Base-by-base conservation (phyloP, 2,888 invertebrate genomes). In the Aleiodes alternator region DNA sequence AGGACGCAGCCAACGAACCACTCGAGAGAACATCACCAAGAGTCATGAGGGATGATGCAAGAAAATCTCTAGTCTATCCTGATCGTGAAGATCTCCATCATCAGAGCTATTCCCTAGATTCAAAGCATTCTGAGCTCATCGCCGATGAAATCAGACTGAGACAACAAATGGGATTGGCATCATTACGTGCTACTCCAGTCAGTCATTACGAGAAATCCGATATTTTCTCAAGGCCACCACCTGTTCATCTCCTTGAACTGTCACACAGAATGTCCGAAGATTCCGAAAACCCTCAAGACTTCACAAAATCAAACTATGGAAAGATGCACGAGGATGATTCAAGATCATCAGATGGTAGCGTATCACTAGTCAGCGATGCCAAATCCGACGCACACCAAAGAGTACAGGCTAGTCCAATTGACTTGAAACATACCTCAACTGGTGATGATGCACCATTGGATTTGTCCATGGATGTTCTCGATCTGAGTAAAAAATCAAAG, bases 1-100 rank as follows among this genome's bases (percentile, higher is more conserved):
- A 96, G 90, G 96, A 96, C 85, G 95, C 95, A 0, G 94, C 94
- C 68, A 95, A 95, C 80, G 95, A 95, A 80, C 94, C 95, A 0
- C 72, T 84, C 6, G 87, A 84, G 9, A 68, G 29, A 50, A 73
- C 70, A 6, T 77, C 78, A 7, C 72, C 76, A 8, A 69, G 78
- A 6, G 72, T 82, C 1, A 38, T 77, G 0, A 82, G 86, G 14
- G 89, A 88, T 12, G 89, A 89, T 0, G 83, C 82, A 0, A 82
- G 88, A 6, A 88, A 87, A 72, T 72, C 81, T 14, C 81, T 88
- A 4, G 80, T 87, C 5, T 89, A 87, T 75, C 81, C 85, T 16
- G 80, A 86, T 12, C 79, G 85, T 29, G 78, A 81, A 7, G 84
- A 83, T 12, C 56, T 29, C 69, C 78, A 73, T 3, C 74, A 79